Evolutionary conservation across 2,797 vertebrate species (phyloP).

Genomic region (Notolabrus celidotus): DNA sequence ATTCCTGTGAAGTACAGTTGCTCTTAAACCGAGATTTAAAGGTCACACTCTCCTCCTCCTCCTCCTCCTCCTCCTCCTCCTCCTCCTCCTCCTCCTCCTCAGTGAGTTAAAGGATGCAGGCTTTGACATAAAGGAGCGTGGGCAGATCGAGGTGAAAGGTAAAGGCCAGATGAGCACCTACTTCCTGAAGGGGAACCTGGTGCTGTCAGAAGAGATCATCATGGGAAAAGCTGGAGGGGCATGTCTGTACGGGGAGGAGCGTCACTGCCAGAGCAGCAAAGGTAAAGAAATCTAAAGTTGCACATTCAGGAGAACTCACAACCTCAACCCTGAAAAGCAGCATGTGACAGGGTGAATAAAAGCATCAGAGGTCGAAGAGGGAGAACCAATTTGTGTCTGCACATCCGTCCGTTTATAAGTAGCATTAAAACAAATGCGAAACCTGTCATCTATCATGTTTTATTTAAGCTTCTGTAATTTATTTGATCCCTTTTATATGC

Average conservation of each 20-base stretch:
- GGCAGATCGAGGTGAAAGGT: constrained; percentile 87
- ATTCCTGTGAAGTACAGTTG: neutral
- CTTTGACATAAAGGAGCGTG: constrained; percentile 73
- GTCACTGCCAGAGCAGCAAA: neutral
- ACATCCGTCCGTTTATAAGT: too few species aligned
- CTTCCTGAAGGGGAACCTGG: constrained; percentile 83
- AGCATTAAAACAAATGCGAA: too few species aligned
- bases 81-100: neutral
- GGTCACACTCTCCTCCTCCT: too few species aligned
- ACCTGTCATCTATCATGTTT: too few species aligned
- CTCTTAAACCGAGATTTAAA: neutral
- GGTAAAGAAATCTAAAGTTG: constrained; percentile 31
- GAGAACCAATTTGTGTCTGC: too few species aligned
- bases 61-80: too few species aligned
- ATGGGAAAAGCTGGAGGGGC: constrained; percentile 72
- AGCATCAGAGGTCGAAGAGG: too few species aligned
- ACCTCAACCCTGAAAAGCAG: too few species aligned
- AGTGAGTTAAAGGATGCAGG: constrained; percentile 64
- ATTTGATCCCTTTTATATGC: too few species aligned
- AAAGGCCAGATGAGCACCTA: constrained; percentile 88
- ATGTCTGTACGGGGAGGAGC: constrained; percentile 48
- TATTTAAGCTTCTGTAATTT: too few species aligned
- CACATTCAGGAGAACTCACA: too few species aligned
- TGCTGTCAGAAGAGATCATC: constrained; percentile 81
- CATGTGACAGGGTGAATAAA: too few species aligned